Evolutionary conservation across 2,888 invertebrate species (phyloP), one percentile per base, ranked within the genome.

Genomic region (Stenodera caucasica): DNA sequence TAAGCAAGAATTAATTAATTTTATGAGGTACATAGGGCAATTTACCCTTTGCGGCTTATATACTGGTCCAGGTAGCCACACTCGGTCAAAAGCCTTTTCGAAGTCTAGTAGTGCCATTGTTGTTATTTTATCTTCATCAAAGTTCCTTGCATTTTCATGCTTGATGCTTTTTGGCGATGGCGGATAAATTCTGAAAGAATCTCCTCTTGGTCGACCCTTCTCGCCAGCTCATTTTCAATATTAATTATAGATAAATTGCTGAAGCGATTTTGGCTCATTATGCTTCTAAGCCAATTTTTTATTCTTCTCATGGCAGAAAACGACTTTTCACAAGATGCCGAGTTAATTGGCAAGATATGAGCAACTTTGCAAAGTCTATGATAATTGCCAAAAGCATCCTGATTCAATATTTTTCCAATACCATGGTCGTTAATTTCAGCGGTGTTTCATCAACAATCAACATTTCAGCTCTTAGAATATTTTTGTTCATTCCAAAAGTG

Each of bases 251-350:
- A n/a, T n/a, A n/a, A n/a, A n/a, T n/a, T 33, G 5, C 33, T 33
- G n/a, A 33, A 33, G 12, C n/a, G 12, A 33, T 33, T 33, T n/a
- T 33, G 33, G n/a, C n/a, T 33, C 32, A 32, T 32, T 0, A 12
- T 32, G 12, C 32, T 32, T 32, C 52, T 26, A 40, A 58, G 21
- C 54, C 53, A 54, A 23, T 32, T 58, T n/a, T 40, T 54, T 40
- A 54, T 58, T 29, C 21, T 15, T 7, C 53, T 30, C 58, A 53
- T 58, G 5, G 40, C 45, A 6, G 58, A 58, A 15, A 57, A 57
- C 2, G 57, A 53, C 29, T 53, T 35, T 33, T 57, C 57, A 26
- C 57, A 57, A n/a, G 53, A 54, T 2, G 52, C 53, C 12, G 53
- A 26, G 5, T 53, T 33, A 18, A 57, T 37, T 14, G 37, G 37